Evolutionary conservation across 2,888 invertebrate species (phyloP).

Genomic region (Ephialtes manifestator): DNA sequence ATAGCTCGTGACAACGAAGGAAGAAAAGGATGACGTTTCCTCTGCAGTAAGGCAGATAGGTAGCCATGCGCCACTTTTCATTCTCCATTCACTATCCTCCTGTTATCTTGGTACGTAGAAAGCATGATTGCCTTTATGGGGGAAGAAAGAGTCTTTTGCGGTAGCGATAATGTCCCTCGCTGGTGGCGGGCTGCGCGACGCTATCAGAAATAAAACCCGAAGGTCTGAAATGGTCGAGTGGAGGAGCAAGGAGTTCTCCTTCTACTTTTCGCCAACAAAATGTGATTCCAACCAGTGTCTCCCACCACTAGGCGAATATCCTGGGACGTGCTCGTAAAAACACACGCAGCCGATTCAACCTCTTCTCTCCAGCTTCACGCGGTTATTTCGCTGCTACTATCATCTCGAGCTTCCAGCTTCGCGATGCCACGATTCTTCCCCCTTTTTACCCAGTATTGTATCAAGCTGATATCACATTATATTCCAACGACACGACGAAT

Average conservation of each 20-base stretch:
- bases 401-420: constrained; percentile 31
- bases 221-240: constrained; percentile 67
- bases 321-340: constrained; percentile 71
- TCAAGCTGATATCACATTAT: constrained; percentile 60
- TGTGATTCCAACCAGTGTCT: constrained; percentile 39
- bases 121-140: constrained; percentile 86
- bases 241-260: constrained; percentile 42
- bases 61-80: constrained; percentile 71
- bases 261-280: constrained; percentile 50
- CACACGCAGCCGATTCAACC: constrained; percentile 68
- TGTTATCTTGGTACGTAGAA: constrained; percentile 85
- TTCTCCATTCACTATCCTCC: constrained; percentile 84
- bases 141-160: constrained; percentile 86
- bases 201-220: constrained; percentile 85
- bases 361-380: constrained; percentile 39
- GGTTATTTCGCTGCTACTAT: constrained; percentile 33
- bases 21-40: constrained; percentile 46
- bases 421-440: not conserved
- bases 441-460: constrained; percentile 49
- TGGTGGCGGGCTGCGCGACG: constrained; percentile 78
- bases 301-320: constrained; percentile 58
- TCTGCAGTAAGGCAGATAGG: constrained; percentile 41
- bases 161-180: constrained; percentile 85
- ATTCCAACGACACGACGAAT: not conserved
- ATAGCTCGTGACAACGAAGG: constrained; percentile 19